A percentile compares a stretch with the other conserved stretches of the same genome.
Conservation (phyloP, 2,888 invertebrate genomes). For the Biston betularia region DNA sequence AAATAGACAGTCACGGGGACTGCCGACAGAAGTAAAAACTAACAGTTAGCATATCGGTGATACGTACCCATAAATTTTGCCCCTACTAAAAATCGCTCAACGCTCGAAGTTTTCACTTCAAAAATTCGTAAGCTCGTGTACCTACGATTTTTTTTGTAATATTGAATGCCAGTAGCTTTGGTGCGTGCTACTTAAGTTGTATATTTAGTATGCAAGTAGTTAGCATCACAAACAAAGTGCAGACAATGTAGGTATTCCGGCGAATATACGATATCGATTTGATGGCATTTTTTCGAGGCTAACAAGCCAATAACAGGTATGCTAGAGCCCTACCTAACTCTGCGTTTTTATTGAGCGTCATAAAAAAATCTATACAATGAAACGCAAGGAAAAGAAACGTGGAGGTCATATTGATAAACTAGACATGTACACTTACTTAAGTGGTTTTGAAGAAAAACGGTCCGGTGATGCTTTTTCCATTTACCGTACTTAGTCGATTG, state of each 20-base stretch:
- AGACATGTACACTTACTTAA: slow-evolving; percentile 7
- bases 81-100: no score
- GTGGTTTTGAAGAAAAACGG: slow-evolving; percentile 24
- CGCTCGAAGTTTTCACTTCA: no score
- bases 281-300: slow-evolving; percentile 61
- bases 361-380: slow-evolving; percentile 24
- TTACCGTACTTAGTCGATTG: no score
- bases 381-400: slow-evolving; percentile 17
- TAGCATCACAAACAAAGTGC: neutral
- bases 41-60: no score
- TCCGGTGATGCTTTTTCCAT: neutral
- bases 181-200: no score
- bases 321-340: slow-evolving; percentile 50
- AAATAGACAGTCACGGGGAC: no score
- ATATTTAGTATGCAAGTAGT: neutral
- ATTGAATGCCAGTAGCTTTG: no score
- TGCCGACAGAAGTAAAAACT: no score
- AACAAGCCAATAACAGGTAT: slow-evolving; percentile 59
- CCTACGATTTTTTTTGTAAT: no score
- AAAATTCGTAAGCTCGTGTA: no score
- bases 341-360: slow-evolving; percentile 20
- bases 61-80: no score
- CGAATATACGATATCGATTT: slow-evolving; percentile 42
- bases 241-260: neutral
- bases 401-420: slow-evolving; percentile 21